These are phyloP conservation scores for Caenorhabditis zanzibari DNA, from an alignment of 2,888 invertebrate species.

Conservation along the genomic window DNA sequence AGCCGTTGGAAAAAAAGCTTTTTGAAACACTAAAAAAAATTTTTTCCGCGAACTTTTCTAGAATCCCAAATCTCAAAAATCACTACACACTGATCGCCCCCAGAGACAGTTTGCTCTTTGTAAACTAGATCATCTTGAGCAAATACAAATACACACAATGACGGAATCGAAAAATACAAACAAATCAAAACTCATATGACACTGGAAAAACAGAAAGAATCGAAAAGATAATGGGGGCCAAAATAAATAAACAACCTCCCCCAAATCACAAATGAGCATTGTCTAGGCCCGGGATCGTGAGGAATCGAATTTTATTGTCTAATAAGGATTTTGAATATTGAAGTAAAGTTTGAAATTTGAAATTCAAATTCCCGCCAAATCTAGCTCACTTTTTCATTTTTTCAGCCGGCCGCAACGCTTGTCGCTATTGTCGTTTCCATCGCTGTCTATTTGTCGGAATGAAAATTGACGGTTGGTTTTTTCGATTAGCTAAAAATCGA, in stretches of 20 bases:
- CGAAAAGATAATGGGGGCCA: conserved; percentile 27
- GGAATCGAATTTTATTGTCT: background rate
- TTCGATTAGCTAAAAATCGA: background rate
- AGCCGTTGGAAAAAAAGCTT: too few species aligned
- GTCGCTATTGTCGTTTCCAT: conserved; percentile 80
- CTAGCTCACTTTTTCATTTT: background rate
- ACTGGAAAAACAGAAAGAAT: conserved; percentile 54
- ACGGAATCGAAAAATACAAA: conserved; percentile 26
- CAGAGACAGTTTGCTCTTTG: conserved; percentile 2
- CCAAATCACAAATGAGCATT: background rate
- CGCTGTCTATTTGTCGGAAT: conserved; percentile 73
- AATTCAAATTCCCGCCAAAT: conserved; percentile 6
- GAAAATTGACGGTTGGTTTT: conserved; percentile 71
- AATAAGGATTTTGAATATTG: too few species aligned
- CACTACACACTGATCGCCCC: background rate
- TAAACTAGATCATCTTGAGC: conserved; percentile 33
- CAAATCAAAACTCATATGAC: background rate
- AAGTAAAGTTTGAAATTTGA: background rate
- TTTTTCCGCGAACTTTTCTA: too few species aligned
- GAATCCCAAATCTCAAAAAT: conserved; percentile 14
- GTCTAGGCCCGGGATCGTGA: conserved; percentile 17
- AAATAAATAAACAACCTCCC: conserved; percentile 49
- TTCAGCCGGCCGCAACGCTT: conserved; percentile 78
- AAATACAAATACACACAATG: background rate
- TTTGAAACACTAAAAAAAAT: too few species aligned